Conservation (phyloP, 2,888 invertebrate genomes). For the Cephus runcator region DNA sequence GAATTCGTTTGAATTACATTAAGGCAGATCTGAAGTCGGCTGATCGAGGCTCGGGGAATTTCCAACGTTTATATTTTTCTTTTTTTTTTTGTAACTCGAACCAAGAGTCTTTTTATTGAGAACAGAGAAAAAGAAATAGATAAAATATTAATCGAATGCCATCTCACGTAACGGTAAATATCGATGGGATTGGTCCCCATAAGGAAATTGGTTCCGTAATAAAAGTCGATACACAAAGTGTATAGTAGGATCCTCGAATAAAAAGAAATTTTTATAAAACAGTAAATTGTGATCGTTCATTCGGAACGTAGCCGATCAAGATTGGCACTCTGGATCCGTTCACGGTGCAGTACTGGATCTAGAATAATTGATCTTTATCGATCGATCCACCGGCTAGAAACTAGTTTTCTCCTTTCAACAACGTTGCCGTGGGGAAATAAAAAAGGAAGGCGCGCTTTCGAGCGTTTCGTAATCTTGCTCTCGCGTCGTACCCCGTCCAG, state of each 20-base stretch:
- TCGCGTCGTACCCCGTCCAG: neutral
- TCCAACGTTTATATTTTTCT: neutral
- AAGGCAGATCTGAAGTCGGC: neutral
- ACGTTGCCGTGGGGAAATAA: conserved; percentile 33
- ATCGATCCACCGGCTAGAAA: conserved; percentile 13
- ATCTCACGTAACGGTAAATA: neutral
- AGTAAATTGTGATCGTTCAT: neutral
- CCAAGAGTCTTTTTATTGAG: neutral
- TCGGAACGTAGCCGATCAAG: neutral
- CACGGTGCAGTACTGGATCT: neutral
- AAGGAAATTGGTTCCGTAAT: neutral
- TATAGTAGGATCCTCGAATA: neutral
- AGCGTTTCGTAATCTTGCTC: conserved; percentile 35
- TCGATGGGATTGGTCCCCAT: neutral
- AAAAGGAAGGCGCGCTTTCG: conserved; percentile 32
- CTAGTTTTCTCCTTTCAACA: conserved; percentile 30
- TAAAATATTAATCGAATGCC: neutral
- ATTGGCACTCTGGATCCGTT: neutral
- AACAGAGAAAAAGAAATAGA: neutral
- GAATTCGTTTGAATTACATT: neutral
- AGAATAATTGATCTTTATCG: conserved; percentile 26
- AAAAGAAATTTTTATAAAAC: neutral
- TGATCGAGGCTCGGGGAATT: neutral
- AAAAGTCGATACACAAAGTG: neutral
- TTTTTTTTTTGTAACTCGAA: neutral